Base-by-base conservation (phyloP, 2,113 vertebrate species). In the Anguilla japonica region DNA sequence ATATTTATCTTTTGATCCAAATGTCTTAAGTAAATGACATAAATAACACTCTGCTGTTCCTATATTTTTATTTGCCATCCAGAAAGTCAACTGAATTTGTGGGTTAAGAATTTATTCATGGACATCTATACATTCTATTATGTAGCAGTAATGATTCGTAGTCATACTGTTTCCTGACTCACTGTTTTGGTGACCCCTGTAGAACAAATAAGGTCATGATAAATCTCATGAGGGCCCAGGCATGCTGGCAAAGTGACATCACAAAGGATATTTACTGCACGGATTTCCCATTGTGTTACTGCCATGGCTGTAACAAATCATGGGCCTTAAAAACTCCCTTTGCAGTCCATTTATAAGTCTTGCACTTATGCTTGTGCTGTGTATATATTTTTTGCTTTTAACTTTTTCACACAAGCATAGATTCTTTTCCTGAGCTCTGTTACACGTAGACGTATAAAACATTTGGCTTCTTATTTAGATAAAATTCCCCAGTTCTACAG, bases 381-480 rank as follows among this genome's bases (percentile, higher is more conserved):
- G 80, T 80, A 18, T 83, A 53, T 60, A 87, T 86, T 84, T 84
- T 67, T 86, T 53, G 2, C 50, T 53, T 53, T 46, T 53, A 2
- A 13, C 11, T 53, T 53, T 53, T 53, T 53, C n/a, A 81, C 8
- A 82, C 63, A 89, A 67, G 75, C 83, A 85, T 85, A 84, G 88
- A 89, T 89, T 88, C 88, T 89, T 89, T 95, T 94, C 94, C 93
- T n/a, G 71, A 14, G 6, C 89, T 87, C 91, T 88, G 91, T 93
- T 94, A 94, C 94, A 94, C 92, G 92, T 90, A 89, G 91, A 93
- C 92, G 94, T 94, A 93, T 95, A 93, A 94, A 94, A 95, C 94
- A 95, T 96, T 95, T 93, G 87, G 91, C 89, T 89, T 87, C 91
- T 95, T 94, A 95, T 94, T 95, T 92, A 94, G 95, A 95, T 95